Percentiles rank a stretch among this genome's conserved stretches.
Evolutionary conservation across 2,888 invertebrate species (phyloP).

Genomic region (Cacoxenus indagator): DNA sequence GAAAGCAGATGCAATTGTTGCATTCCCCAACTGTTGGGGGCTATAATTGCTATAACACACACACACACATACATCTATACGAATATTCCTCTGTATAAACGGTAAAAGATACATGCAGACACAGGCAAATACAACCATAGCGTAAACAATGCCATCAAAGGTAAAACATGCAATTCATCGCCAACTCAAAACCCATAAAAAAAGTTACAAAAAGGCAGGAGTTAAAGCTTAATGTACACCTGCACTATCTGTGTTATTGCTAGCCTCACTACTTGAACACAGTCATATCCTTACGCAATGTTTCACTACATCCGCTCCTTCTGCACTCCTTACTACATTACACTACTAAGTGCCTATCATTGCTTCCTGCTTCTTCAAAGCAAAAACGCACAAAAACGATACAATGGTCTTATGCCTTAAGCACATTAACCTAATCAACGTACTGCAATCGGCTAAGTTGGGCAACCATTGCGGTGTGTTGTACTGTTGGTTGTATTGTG

Average conservation of each 20-base stretch:
- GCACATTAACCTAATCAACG: conserved; percentile 60
- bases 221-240: too few relatives aligned
- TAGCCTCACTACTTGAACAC: too few relatives aligned
- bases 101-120: neutral
- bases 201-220: too few relatives aligned
- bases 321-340: too few relatives aligned
- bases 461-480: too few relatives aligned
- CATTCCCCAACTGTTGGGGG: conserved; percentile 59
- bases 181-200: neutral
- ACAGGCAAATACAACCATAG: neutral
- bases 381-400: neutral
- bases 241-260: too few relatives aligned
- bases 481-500: neutral
- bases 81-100: too few relatives aligned
- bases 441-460: conserved; percentile 20
- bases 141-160: conserved; percentile 16
- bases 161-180: conserved; percentile 18
- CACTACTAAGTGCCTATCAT: neutral
- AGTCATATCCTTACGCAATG: neutral
- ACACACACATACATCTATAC: neutral
- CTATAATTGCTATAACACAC: conserved; percentile 29
- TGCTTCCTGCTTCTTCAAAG: neutral
- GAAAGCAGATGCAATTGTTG: conserved; percentile 27
- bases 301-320: neutral
- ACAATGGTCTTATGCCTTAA: conserved; percentile 39